Evolutionary conservation across 2,888 invertebrate genomes (phyloP).

Genomic region (Drosophila macrospina): DNA sequence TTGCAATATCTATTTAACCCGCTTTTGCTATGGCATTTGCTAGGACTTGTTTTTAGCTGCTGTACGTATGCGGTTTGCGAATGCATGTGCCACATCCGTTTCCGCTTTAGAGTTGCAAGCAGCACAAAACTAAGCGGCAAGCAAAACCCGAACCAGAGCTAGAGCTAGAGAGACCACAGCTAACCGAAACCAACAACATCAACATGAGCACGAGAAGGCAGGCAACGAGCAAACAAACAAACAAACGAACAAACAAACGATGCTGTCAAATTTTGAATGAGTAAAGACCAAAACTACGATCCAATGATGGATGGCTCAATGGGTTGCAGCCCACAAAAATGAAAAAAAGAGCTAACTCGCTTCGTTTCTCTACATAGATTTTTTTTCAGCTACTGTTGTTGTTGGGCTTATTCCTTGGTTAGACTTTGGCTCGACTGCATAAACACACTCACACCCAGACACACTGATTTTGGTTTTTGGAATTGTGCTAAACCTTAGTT

Average conservation of each 20-base stretch:
- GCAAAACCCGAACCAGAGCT: slow-evolving; percentile 13
- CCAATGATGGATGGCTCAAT: slow-evolving; percentile 74
- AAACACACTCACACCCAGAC: slow-evolving; percentile 33
- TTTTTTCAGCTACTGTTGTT: slow-evolving; percentile 21
- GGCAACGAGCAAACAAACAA: slow-evolving; percentile 36
- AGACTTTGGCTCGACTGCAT: slow-evolving; percentile 33
- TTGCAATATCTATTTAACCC: slow-evolving; percentile 5
- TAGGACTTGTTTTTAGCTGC: slow-evolving; percentile 22
- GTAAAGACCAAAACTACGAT: slow-evolving; percentile 77
- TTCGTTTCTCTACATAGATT: slow-evolving; percentile 4
- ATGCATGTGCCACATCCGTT: slow-evolving; percentile 75
- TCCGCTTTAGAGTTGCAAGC: slow-evolving; percentile 57
- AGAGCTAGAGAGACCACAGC: slow-evolving; percentile 18
- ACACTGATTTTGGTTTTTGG: slow-evolving; percentile 37
- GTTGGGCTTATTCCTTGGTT: slow-evolving; percentile 30
- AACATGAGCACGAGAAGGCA: slow-evolving; percentile 13
- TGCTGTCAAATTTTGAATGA: slow-evolving; percentile 82
- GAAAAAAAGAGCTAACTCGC: slow-evolving; percentile 31
- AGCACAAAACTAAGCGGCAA: slow-evolving; percentile 27
- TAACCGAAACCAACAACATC: slow-evolving; percentile 23
- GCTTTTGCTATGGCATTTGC: neutral
- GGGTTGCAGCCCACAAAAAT: slow-evolving; percentile 41
- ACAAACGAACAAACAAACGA: slow-evolving; percentile 79
- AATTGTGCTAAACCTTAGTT: slow-evolving; percentile 62
- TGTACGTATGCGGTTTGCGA: slow-evolving; percentile 54